phyloP scores from a whole-genome alignment of 2,113 vertebrate species.

The Sarotherodon lohbergeri region DNA sequence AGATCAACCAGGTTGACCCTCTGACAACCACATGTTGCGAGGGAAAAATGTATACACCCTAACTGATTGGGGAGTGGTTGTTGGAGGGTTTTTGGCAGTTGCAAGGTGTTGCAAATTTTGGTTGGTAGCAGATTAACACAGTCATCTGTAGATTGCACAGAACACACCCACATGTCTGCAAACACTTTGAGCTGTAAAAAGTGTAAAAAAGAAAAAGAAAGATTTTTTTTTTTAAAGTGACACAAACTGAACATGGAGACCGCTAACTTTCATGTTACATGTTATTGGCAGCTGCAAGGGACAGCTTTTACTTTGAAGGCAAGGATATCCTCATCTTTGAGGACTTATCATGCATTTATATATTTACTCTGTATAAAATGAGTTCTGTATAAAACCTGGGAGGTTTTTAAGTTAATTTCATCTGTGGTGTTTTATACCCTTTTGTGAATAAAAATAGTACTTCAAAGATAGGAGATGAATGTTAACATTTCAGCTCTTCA shows the following conservation, averaged over 20 bases:
- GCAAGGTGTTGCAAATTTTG: not conserved
- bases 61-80: not conserved
- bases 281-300: not conserved
- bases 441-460: not conserved
- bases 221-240: rapidly evolving
- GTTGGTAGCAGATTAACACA: not conserved
- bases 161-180: not conserved
- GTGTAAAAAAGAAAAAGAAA: not conserved
- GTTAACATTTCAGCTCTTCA: not conserved
- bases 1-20: not conserved
- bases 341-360: not conserved
- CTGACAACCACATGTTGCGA: not conserved
- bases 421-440: not conserved
- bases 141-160: not conserved
- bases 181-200: not conserved
- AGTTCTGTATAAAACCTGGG: too few relatives aligned
- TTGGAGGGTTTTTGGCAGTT: not conserved
- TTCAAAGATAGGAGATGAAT: not conserved
- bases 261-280: not conserved
- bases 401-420: not conserved
- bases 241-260: not conserved
- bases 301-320: not conserved
- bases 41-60: not conserved
- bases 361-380: not conserved
- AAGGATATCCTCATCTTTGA: not conserved